Percentiles rank a stretch among this genome's conserved stretches.
Conservation (phyloP, 2,797 vertebrate genomes). For the Pelochelys cantorii region DNA sequence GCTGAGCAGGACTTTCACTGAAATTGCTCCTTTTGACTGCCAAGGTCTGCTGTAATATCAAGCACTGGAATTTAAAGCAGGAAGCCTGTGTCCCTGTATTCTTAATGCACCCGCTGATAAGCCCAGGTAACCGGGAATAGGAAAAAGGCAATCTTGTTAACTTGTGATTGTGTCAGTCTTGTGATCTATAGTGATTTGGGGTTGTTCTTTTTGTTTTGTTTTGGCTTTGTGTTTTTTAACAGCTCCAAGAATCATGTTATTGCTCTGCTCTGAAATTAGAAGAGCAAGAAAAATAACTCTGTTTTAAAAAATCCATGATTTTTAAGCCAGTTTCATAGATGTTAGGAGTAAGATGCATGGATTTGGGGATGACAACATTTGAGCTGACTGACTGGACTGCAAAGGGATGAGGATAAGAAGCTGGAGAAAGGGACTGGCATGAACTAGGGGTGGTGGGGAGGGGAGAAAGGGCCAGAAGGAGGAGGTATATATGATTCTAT, state of each 20-base stretch:
- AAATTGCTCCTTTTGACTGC: background rate
- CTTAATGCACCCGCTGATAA: background rate
- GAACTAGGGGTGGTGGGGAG: too few species aligned
- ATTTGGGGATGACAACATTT: background rate
- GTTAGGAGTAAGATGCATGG: background rate
- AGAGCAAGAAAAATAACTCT: background rate
- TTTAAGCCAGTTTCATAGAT: background rate
- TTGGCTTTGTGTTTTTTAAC: background rate
- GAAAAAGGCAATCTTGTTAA: background rate
- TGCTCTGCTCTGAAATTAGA: background rate
- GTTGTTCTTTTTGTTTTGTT: background rate
- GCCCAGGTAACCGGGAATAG: background rate
- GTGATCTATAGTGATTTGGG: background rate
- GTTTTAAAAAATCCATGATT: background rate
- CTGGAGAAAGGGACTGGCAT: background rate
- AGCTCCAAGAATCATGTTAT: background rate
- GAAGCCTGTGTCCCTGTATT: background rate
- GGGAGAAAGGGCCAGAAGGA: background rate
- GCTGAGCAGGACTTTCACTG: background rate
- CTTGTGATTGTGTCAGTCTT: background rate
- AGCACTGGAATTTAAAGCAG: background rate
- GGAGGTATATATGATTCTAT: background rate
- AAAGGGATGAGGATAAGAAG: background rate
- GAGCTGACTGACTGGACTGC: background rate
- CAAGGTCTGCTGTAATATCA: background rate